A percentile compares a stretch with the other conserved stretches of the same genome.
phyloP scores from a whole-genome alignment of 2,888 invertebrate genomes.

The Drosophila nigricruria region DNA sequence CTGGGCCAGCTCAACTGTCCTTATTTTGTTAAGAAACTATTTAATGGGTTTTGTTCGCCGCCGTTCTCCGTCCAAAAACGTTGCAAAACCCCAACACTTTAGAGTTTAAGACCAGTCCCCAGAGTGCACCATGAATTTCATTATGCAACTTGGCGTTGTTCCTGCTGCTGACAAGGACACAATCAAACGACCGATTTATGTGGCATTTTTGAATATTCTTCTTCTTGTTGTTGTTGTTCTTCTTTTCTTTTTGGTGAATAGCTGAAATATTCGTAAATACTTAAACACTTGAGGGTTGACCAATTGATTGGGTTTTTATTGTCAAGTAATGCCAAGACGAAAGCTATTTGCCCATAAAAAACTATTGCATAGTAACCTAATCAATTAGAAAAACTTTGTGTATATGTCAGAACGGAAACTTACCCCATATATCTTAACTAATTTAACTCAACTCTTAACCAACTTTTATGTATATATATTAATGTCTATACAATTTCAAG shows the following conservation, averaged over 20 bases:
- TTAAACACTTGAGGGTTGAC: neutral
- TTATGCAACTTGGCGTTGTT: conserved; percentile 42
- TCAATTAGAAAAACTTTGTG: neutral
- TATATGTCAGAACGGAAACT: neutral
- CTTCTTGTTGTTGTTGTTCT: neutral
- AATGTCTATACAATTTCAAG: neutral
- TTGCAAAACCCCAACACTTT: conserved; percentile 37
- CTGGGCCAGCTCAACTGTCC: conserved; percentile 36
- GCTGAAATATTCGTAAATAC: conserved; percentile 4
- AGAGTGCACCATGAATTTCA: conserved; percentile 60
- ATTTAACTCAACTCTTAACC: neutral
- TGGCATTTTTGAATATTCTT: conserved; percentile 22
- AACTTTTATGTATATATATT: neutral
- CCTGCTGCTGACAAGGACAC: conserved; percentile 35
- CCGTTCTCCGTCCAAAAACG: conserved; percentile 46
- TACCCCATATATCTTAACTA: conserved; percentile 2
- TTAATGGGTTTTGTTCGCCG: conserved; percentile 56
- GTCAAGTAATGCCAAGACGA: neutral
- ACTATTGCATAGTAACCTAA: neutral
- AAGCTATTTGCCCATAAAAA: neutral
- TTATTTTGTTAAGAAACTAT: conserved; percentile 63
- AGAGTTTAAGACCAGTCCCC: conserved; percentile 54
- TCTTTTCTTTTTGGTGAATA: conserved; percentile 6
- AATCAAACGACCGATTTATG: conserved; percentile 46
- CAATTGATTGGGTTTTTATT: conserved; percentile 13